Evolutionary conservation across 2,113 vertebrate species (phyloP).

Genomic region (Ammodytes dubius): DNA sequence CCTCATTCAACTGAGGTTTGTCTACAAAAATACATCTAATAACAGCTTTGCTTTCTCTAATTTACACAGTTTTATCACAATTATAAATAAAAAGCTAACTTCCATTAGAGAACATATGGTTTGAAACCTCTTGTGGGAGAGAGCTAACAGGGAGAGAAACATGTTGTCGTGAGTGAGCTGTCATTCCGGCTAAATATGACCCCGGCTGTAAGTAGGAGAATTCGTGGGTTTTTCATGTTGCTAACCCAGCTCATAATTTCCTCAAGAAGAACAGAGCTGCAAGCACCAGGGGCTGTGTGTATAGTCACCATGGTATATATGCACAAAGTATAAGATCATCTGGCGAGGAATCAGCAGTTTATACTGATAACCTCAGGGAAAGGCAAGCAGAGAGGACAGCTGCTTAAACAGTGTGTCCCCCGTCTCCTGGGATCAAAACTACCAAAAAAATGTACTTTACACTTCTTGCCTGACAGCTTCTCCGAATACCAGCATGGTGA

Average conservation of each 20-base stretch:
- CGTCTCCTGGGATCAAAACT: neutral
- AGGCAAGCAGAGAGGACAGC: neutral
- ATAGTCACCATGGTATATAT: constrained; percentile 37
- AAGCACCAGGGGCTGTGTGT: neutral
- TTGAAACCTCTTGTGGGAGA: constrained; percentile 2
- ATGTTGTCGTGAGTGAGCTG: neutral
- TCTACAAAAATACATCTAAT: constrained; percentile 81
- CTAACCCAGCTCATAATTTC: constrained; percentile 16
- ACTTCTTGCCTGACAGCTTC: neutral
- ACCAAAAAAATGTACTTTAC: neutral
- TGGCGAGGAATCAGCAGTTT: constrained; percentile 15
- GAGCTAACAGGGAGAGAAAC: constrained; percentile 34
- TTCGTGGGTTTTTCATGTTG: neutral
- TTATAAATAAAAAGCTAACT: constrained; percentile 42
- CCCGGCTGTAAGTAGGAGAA: neutral
- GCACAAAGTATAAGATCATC: constrained; percentile 19
- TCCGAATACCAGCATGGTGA: neutral
- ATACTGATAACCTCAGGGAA: constrained; percentile 23
- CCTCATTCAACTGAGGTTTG: constrained; percentile 75
- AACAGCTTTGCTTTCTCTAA: constrained; percentile 55
- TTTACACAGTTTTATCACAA: constrained; percentile 63
- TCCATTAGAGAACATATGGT: constrained; percentile 40
- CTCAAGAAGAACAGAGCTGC: neutral
- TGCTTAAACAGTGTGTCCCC: constrained; percentile 1
- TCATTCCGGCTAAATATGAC: neutral